phyloP scores from a whole-genome alignment of 2,113 vertebrate genomes.

The Dipodomys stephensi region DNA sequence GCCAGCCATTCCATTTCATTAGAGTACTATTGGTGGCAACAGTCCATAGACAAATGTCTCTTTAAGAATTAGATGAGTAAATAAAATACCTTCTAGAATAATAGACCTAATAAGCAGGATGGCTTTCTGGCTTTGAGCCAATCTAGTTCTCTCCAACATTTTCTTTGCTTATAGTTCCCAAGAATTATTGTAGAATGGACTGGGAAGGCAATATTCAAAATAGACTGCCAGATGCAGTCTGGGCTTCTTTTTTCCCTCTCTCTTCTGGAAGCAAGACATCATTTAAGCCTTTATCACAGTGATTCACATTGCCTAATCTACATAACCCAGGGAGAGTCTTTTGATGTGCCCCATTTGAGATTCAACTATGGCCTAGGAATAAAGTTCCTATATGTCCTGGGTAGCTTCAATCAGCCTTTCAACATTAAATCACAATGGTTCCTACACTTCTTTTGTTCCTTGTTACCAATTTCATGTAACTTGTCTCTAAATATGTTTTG shows the following conservation, averaged over 20 bases:
- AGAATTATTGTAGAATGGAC: background rate
- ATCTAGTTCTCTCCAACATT: background rate
- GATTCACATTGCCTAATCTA: no score
- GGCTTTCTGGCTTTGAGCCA: background rate
- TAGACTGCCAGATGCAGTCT: background rate
- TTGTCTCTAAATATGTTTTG: background rate
- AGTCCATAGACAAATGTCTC: constrained; percentile 9
- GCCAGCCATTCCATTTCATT: background rate
- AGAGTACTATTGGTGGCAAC: background rate
- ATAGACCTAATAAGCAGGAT: background rate
- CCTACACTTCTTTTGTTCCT: background rate
- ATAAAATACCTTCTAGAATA: background rate
- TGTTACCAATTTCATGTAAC: background rate
- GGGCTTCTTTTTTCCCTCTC: background rate
- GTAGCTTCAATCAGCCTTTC: background rate
- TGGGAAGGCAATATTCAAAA: background rate
- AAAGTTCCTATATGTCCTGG: background rate
- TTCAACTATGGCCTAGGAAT: background rate
- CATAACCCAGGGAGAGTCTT: background rate
- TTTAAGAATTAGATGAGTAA: constrained; percentile 27
- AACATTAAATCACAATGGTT: background rate
- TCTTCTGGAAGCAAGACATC: background rate
- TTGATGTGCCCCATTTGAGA: background rate
- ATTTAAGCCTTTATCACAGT: background rate
- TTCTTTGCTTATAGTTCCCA: background rate